Evolutionary conservation across 2,797 vertebrate species (phyloP).

Genomic region (Mormyrops attenuatus): DNA sequence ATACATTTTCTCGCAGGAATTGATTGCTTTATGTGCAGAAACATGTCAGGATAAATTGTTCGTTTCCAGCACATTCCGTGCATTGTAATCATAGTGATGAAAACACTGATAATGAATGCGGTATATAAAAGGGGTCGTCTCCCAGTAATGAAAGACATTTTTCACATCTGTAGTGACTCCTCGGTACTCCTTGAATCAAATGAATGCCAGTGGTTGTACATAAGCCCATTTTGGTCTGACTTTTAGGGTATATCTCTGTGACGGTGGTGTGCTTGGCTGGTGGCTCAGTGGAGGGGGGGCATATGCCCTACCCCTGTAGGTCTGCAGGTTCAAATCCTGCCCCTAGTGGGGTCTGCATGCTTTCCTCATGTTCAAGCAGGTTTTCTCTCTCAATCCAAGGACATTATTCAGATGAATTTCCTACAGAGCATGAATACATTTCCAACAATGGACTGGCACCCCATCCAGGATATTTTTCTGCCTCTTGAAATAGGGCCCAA

Average conservation of each 20-base stretch:
- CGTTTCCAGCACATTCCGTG: neutral
- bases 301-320: neutral
- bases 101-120: neutral
- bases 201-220: neutral
- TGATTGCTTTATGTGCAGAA: neutral
- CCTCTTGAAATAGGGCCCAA: neutral
- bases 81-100: neutral
- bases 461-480: neutral
- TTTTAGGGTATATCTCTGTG: neutral
- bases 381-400: neutral
- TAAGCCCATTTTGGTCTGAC: neutral
- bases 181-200: neutral
- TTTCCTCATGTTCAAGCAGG: neutral
- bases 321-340: neutral
- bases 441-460: neutral
- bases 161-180: neutral
- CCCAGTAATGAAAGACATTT: constrained; percentile 18
- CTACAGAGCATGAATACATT: neutral
- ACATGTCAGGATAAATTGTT: neutral
- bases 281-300: neutral
- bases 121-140: constrained; percentile 8
- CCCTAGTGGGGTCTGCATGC: neutral
- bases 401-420: neutral
- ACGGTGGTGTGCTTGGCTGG: neutral
- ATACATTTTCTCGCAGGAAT: neutral